Evolutionary conservation across 2,888 invertebrate species (phyloP).

Genomic region (Yponomeuta malinellus): DNA sequence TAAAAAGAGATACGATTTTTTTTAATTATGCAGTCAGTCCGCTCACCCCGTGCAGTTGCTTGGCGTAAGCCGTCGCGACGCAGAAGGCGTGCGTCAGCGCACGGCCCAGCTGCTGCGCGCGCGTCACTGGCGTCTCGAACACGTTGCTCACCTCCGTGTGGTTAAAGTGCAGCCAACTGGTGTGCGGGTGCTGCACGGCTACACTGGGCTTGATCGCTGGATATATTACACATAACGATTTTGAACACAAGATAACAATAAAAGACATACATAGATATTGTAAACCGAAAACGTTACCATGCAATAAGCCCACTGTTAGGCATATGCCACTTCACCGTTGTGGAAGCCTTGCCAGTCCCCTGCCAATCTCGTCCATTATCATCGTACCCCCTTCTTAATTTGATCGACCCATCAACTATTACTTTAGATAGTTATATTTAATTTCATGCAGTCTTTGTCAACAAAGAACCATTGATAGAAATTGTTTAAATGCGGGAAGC

Average conservation of each 20-base stretch:
- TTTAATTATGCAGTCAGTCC: not conserved
- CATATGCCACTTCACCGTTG: too few relatives aligned
- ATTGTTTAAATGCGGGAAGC: too few relatives aligned
- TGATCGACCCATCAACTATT: too few relatives aligned
- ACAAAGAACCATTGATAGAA: too few relatives aligned
- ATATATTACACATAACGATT: constrained; percentile 17
- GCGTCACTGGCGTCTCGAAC: constrained; percentile 80
- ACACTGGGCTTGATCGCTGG: constrained; percentile 68
- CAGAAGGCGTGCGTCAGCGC: constrained; percentile 85
- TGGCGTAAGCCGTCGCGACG: constrained; percentile 85
- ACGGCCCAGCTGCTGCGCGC: constrained; percentile 80
- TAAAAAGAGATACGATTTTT: too few relatives aligned
- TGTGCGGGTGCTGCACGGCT: constrained; percentile 81
- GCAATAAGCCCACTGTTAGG: too few relatives aligned
- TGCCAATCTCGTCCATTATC: too few relatives aligned
- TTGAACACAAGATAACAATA: not conserved
- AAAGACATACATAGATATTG: not conserved
- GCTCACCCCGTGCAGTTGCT: constrained; percentile 82
- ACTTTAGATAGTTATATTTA: too few relatives aligned
- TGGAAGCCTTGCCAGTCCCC: too few relatives aligned
- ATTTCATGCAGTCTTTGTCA: too few relatives aligned
- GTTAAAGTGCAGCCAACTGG: constrained; percentile 84
- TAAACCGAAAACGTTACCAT: too few relatives aligned
- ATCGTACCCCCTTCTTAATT: too few relatives aligned
- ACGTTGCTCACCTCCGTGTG: constrained; percentile 79